Evolutionary conservation across 2,797 vertebrate genomes (phyloP).

Genomic region (Poliocrania exsul): DNA sequence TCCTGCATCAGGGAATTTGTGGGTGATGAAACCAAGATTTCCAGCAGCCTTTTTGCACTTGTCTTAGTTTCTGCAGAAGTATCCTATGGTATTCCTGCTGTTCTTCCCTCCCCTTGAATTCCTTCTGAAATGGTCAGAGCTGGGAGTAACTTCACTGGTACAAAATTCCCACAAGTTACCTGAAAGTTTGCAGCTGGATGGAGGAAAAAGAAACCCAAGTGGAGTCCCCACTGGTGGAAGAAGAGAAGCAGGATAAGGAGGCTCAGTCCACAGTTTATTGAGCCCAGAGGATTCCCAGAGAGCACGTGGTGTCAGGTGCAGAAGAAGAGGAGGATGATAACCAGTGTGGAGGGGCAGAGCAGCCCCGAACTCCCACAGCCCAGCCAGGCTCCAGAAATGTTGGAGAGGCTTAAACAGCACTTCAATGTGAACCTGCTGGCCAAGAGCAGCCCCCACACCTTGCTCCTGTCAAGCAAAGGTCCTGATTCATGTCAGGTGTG

Average conservation of each 20-base stretch:
- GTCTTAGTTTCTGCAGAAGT: background rate
- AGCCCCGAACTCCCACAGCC: background rate
- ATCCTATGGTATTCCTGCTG: background rate
- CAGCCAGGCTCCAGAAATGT: background rate
- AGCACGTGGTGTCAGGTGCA: constrained; percentile 15
- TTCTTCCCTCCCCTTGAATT: background rate
- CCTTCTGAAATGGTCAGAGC: background rate
- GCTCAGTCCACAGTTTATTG: background rate
- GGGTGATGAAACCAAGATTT: constrained; percentile 33
- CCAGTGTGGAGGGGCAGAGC: background rate
- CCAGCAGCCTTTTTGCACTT: background rate
- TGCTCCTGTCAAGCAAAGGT: background rate
- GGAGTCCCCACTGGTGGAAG: background rate
- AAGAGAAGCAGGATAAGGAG: background rate
- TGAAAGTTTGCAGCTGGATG: background rate
- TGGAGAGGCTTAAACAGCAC: background rate
- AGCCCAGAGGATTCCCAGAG: background rate
- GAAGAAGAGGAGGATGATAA: constrained; percentile 6
- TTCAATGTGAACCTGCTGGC: background rate
- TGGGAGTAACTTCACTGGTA: background rate
- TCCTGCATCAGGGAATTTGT: constrained; percentile 47
- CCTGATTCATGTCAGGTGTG: background rate
- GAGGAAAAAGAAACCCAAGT: background rate
- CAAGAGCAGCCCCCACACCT: background rate
- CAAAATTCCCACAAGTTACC: background rate